Percentiles rank a stretch among this genome's conserved stretches.
Conservation (phyloP, 2,797 vertebrate genomes). For the Rhinogobio ventralis region DNA sequence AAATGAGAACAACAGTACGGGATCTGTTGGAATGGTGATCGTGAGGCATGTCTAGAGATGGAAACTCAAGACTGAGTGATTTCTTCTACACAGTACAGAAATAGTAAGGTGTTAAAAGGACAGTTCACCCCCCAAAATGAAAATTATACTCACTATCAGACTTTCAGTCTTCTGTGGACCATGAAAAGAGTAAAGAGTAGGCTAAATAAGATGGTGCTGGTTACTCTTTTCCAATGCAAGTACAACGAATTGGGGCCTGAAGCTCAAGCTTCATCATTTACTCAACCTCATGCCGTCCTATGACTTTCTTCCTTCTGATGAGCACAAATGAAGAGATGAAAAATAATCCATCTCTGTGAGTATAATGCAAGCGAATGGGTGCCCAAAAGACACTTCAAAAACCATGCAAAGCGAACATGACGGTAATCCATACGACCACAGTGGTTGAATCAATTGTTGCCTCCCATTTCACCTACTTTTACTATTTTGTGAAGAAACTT, state of each 20-base stretch:
- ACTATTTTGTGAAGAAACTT: no score
- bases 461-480: background rate
- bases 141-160: background rate
- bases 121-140: background rate
- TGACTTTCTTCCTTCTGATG: background rate
- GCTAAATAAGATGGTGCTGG: background rate
- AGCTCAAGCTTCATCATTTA: background rate
- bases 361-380: background rate
- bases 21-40: slow-evolving; percentile 37
- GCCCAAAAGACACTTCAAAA: background rate
- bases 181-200: background rate
- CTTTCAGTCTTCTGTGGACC: background rate
- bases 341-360: background rate
- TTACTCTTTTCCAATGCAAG: background rate
- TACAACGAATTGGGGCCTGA: background rate
- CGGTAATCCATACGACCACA: background rate
- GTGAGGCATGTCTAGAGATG: slow-evolving; percentile 29
- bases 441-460: background rate
- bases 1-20: slow-evolving; percentile 52
- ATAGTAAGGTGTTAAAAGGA: background rate
- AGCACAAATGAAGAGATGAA: background rate
- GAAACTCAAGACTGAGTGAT: slow-evolving; percentile 33
- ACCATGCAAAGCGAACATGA: background rate
- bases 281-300: background rate
- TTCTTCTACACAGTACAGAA: slow-evolving; percentile 30